phyloP scores from a whole-genome alignment of 2,113 vertebrate genomes.

The Galemys pyrenaicus region DNA sequence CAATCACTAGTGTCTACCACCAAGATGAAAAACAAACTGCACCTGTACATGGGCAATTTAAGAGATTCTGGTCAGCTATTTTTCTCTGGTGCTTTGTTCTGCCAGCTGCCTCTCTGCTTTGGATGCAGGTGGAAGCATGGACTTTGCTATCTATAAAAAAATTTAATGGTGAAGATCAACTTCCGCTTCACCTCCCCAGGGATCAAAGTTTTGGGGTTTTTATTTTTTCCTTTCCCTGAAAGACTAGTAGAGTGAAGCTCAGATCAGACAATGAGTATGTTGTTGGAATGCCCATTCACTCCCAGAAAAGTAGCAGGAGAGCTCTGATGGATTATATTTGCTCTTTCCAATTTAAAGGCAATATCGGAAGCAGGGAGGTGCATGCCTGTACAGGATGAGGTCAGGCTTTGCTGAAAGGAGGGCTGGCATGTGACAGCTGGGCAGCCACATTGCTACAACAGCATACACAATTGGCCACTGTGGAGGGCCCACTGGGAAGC shows the following conservation, averaged over 20 bases:
- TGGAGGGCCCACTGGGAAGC: neutral
- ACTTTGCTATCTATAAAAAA: slow-evolving; percentile 92
- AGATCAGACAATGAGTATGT: slow-evolving; percentile 54
- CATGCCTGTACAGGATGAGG: neutral
- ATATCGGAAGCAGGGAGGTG: neutral
- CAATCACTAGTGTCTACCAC: slow-evolving; percentile 84
- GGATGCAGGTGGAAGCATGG: slow-evolving; percentile 91
- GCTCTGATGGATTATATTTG: slow-evolving; percentile 23
- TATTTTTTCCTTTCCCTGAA: slow-evolving; percentile 52
- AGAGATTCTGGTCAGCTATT: slow-evolving; percentile 87
- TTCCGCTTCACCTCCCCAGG: slow-evolving; percentile 87
- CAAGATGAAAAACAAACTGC: slow-evolving; percentile 89
- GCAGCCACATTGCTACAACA: neutral
- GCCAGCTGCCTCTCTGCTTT: slow-evolving; percentile 88
- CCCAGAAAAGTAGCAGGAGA: slow-evolving; percentile 53
- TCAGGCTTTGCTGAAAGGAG: neutral
- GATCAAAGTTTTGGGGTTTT: slow-evolving; percentile 84
- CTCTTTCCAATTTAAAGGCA: slow-evolving; percentile 33
- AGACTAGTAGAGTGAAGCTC: slow-evolving; percentile 64
- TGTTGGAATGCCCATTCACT: slow-evolving; percentile 18
- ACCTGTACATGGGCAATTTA: slow-evolving; percentile 88
- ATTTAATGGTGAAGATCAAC: slow-evolving; percentile 87
- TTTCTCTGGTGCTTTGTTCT: slow-evolving; percentile 88
- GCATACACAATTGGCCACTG: rapidly evolving
- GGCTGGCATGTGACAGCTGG: neutral